phyloP scores from a whole-genome alignment of 2,888 invertebrate species.

The Torymus tubicola region DNA sequence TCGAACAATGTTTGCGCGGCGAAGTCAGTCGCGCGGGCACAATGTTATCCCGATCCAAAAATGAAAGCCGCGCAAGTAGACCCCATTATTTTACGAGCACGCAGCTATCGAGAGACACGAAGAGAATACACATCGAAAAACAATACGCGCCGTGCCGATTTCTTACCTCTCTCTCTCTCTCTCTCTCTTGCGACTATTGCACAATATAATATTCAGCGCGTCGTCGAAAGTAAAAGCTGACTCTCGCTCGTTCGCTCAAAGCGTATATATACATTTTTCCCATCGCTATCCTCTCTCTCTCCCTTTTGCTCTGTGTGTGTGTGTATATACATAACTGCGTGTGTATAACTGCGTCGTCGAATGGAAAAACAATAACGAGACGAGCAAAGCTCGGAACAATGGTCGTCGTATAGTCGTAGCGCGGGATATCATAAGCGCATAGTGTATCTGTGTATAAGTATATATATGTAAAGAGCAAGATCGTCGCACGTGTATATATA shows the following conservation, averaged over 20 bases:
- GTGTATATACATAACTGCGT: background rate
- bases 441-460: constrained; percentile 42
- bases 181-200: constrained; percentile 23
- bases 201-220: constrained; percentile 46
- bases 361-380: constrained; percentile 50
- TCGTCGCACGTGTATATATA: constrained; percentile 58
- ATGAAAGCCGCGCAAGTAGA: no score
- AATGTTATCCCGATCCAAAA: no score
- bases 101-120: no score
- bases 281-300: constrained; percentile 55
- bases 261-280: constrained; percentile 40
- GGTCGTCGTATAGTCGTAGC: constrained; percentile 57
- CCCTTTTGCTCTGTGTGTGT: constrained; percentile 6
- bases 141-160: no score
- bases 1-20: no score
- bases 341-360: background rate
- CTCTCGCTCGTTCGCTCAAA: constrained; percentile 6
- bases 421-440: constrained; percentile 66
- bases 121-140: no score
- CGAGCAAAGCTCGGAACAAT: constrained; percentile 65
- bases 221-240: constrained; percentile 46
- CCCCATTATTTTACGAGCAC: no score
- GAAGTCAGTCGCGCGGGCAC: no score
- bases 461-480: constrained; percentile 3
- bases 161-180: no score